Percentiles rank a stretch among this genome's conserved stretches.
phyloP scores from a whole-genome alignment of 1,140 invertebrate species.

The Coenobita brevimanus region DNA sequence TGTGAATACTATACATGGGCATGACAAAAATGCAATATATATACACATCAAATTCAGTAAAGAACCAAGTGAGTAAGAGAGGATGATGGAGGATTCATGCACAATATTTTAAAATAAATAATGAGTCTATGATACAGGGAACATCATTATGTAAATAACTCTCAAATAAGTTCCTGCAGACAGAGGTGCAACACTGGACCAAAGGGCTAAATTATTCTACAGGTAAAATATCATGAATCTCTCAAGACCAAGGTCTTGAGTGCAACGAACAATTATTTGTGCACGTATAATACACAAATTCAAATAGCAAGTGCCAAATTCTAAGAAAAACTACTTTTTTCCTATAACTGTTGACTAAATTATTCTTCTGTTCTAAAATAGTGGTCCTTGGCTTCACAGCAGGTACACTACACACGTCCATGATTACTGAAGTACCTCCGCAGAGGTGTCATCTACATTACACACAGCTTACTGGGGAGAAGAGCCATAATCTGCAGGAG shows the following conservation, averaged over 20 bases:
- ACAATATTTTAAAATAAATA: conserved; percentile 26
- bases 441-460: neutral
- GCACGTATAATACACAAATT: conserved; percentile 49
- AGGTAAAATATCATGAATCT: conserved; percentile 51
- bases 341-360: conserved; percentile 43
- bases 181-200: conserved; percentile 50
- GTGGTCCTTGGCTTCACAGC: conserved; percentile 48
- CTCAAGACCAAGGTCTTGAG: conserved; percentile 33
- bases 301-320: conserved; percentile 53
- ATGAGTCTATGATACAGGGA: neutral
- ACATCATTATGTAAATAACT: conserved; percentile 1
- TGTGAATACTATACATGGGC: conserved; percentile 36
- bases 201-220: conserved; percentile 47
- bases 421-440: neutral
- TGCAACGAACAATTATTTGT: conserved; percentile 49
- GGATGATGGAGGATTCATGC: conserved; percentile 5
- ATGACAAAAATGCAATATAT: conserved; percentile 24
- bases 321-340: conserved; percentile 55
- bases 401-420: conserved; percentile 14
- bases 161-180: conserved; percentile 19
- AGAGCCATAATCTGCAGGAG: too few relatives aligned
- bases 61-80: neutral
- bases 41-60: conserved; percentile 36
- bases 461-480: neutral
- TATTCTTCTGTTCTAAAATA: conserved; percentile 39